A percentile compares a stretch with the other conserved stretches of the same genome.
These are phyloP conservation scores for Thamnophis elegans DNA, from an alignment of 2,797 vertebrate species.

Conservation along the genomic window DNA sequence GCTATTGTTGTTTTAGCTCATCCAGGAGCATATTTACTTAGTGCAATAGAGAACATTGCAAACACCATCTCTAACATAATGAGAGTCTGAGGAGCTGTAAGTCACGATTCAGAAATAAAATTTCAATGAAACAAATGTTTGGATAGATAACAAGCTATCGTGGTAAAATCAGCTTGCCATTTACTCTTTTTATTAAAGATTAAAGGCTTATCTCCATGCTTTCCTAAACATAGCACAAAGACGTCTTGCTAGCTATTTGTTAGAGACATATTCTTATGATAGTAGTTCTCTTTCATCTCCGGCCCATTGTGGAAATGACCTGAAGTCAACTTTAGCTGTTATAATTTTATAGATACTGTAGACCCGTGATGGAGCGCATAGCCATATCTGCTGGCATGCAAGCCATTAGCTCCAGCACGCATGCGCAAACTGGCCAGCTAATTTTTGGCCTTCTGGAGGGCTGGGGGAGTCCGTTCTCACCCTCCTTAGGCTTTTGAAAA, in stretches of 20 bases:
- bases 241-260: background rate
- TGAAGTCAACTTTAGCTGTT: background rate
- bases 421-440: too few relatives aligned
- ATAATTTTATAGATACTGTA: background rate
- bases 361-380: too few relatives aligned
- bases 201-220: background rate
- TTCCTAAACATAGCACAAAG: background rate
- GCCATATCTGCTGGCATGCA: too few relatives aligned
- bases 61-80: background rate
- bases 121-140: slow-evolving; percentile 6
- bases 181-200: slow-evolving; percentile 1
- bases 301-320: background rate
- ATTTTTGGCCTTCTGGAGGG: too few relatives aligned
- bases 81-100: background rate
- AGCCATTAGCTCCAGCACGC: too few relatives aligned
- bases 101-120: background rate
- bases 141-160: background rate
- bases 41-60: background rate
- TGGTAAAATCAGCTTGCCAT: slow-evolving; percentile 15
- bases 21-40: background rate
- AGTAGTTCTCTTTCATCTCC: background rate
- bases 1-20: slow-evolving; percentile 6
- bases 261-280: background rate
- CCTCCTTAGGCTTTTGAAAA: too few relatives aligned
- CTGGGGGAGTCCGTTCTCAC: too few relatives aligned